Conservation (phyloP, 2,888 invertebrate genomes). For the Smittia aterrima region DNA sequence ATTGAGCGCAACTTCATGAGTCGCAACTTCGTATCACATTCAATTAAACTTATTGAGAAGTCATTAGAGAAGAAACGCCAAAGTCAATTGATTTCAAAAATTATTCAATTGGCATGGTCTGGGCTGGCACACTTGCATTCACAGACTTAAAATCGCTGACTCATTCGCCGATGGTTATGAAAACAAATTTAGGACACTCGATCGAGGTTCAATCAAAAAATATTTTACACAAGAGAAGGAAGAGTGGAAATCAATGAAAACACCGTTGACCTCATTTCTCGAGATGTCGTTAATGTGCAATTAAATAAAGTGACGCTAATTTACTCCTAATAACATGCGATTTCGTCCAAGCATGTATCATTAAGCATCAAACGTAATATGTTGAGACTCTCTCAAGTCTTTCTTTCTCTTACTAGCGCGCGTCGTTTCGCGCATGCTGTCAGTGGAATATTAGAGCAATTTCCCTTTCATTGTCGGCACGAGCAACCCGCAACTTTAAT, state of each 20-base stretch:
- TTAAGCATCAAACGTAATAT: neutral
- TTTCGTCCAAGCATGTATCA: neutral
- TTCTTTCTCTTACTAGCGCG: too few relatives aligned
- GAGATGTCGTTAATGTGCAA: neutral
- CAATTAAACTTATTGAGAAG: constrained; percentile 20
- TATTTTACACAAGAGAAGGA: neutral
- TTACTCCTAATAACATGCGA: constrained; percentile 22
- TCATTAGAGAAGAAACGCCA: neutral
- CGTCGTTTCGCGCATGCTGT: neutral
- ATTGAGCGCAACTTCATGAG: neutral
- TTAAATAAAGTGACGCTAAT: constrained; percentile 30
- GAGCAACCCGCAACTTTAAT: neutral
- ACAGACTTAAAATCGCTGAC: neutral
- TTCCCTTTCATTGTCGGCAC: neutral
- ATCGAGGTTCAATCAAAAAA: neutral
- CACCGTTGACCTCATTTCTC: neutral
- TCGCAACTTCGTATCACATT: constrained; percentile 24
- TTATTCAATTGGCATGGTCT: too few relatives aligned
- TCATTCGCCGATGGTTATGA: neutral
- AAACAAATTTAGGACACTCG: neutral
- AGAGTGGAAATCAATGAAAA: neutral
- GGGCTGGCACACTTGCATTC: too few relatives aligned
- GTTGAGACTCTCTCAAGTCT: too few relatives aligned
- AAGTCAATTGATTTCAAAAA: constrained; percentile 4
- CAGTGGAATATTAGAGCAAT: neutral